phyloP scores from a whole-genome alignment of 2,113 vertebrate species.

The Pipa parva region DNA sequence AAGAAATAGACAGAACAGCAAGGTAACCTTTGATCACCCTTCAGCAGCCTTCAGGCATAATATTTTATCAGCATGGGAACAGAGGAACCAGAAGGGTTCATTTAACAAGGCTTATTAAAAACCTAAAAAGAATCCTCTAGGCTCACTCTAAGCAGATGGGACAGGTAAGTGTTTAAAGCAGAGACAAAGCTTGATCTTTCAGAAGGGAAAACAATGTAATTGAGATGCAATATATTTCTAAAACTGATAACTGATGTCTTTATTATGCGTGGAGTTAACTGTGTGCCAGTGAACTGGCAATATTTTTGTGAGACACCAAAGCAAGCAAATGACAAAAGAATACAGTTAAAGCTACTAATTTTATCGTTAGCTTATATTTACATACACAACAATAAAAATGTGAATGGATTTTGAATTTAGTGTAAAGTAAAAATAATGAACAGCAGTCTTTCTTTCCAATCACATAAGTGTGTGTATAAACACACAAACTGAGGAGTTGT shows the following conservation, averaged over 20 bases:
- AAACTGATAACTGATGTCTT: background rate
- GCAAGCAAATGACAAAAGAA: too few species aligned
- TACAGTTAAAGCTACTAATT: too few species aligned
- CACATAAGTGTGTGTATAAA: too few species aligned
- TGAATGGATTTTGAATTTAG: too few species aligned
- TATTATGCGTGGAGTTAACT: background rate
- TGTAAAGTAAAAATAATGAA: too few species aligned
- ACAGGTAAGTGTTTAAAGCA: constrained; percentile 28
- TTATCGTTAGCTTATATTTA: too few species aligned
- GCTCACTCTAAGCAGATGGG: constrained; percentile 25
- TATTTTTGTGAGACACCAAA: too few species aligned
- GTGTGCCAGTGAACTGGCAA: background rate
- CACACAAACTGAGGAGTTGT: too few species aligned
- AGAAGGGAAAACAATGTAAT: background rate
- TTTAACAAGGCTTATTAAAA: constrained; percentile 33
- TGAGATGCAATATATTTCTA: background rate
- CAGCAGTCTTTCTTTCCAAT: too few species aligned
- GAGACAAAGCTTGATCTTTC: background rate
- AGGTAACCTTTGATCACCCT: background rate
- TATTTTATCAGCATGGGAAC: constrained; percentile 24
- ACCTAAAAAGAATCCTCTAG: constrained; percentile 8
- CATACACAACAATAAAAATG: too few species aligned
- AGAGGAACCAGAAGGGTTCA: constrained; percentile 25
- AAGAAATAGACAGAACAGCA: background rate
- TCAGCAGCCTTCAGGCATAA: constrained; percentile 9